Evolutionary conservation across 2,113 vertebrate genomes (phyloP).

Genomic region (Pongo abelii): DNA sequence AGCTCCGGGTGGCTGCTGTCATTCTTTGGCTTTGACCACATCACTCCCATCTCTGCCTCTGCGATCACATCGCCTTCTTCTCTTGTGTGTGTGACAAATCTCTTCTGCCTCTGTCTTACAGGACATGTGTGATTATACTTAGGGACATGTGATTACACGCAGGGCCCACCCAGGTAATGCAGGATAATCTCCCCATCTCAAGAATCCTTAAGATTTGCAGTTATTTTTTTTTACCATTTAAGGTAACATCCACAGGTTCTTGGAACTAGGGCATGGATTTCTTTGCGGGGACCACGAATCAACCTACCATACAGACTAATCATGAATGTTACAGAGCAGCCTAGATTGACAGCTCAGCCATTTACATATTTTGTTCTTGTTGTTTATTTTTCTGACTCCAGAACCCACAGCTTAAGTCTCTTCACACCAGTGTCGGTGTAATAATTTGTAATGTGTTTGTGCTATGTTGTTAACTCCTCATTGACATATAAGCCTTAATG

Average conservation of each 20-base stretch:
- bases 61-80: background rate
- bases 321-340: background rate
- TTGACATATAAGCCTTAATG: background rate
- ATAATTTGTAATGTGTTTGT: background rate
- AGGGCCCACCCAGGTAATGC: background rate
- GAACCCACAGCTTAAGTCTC: background rate
- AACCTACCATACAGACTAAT: background rate
- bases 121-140: background rate
- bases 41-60: background rate
- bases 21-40: background rate
- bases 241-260: background rate
- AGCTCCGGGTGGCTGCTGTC: background rate
- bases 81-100: background rate
- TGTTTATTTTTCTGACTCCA: background rate
- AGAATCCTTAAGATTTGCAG: background rate
- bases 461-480: background rate
- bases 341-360: background rate
- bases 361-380: background rate
- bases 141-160: background rate
- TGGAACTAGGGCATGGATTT: background rate
- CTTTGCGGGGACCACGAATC: background rate
- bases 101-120: background rate
- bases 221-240: background rate
- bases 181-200: background rate
- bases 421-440: no score